Base-by-base conservation (phyloP, 1,140 invertebrate genomes). In the Solenopsis invicta region DNA sequence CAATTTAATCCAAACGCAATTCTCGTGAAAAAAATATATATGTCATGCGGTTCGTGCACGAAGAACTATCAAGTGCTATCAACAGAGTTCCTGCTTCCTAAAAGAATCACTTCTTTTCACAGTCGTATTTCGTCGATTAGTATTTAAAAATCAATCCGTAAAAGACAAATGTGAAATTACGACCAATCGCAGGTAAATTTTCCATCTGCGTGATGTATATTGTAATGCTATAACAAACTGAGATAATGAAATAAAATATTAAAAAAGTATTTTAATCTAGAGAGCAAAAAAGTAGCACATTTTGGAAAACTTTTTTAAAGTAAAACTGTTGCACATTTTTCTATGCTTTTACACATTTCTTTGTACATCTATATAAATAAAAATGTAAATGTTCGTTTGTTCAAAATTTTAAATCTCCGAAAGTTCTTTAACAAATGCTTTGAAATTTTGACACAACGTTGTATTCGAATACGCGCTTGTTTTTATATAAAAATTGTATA, bases 71-170 rank as follows among this genome's bases (percentile, higher is more conserved):
- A 18, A 21, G 24, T 80, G n/a, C 29, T 78, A 48, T 45, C 34
- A 82, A 12, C 12, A 61, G 54, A 21, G 10, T 34, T 50, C 2
- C 6, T 16, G 18, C 4, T 74, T 48, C 10, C 4, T 41, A 59
- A 41, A 41, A 61, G 29, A 18, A 21, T 82, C 45, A 18, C 10
- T 12, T 61, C 13, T 66, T 72, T 18, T 61, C 29, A 8, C 54
- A 45, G 24, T 81, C 45, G 24, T 48, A 18, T 50, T 34, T 61
- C 29, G 48, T 69, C n/a, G 72, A 75, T 84, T 74, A 84, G 80
- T 54, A n/a, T 74, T 72, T 8, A 18, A 2, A 84, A 9, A 50
- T 48, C 34, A 59, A 29, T 29, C 29, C 8, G 34, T 48, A 16
- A 41, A n/a, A 18, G 16, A 56, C 21, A 56, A 45, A 5, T 59